These are phyloP conservation scores for Leptodactylus fallax DNA, from an alignment of 2,797 vertebrate genomes.

Conservation along the genomic window DNA sequence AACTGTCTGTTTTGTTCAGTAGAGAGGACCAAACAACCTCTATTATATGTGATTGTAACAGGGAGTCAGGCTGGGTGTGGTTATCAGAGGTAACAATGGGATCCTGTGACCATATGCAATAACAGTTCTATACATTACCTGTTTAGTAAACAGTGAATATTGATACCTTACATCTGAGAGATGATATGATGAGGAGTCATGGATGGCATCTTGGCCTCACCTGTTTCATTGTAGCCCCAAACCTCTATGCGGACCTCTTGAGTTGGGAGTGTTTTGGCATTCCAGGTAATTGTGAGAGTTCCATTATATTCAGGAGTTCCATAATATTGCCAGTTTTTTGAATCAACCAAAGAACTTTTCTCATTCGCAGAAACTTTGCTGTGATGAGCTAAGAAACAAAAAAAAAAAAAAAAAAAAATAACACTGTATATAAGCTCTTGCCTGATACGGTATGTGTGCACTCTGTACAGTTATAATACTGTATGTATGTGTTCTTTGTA, in stretches of 20 bases:
- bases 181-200: neutral
- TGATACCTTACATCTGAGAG: neutral
- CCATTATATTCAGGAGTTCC: slow-evolving; percentile 80
- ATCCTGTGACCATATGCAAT: neutral
- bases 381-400: slow-evolving; percentile 92
- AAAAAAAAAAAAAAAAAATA: too few relatives aligned
- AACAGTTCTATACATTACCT: neutral
- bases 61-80: neutral
- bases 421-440: too few relatives aligned
- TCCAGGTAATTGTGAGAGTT: slow-evolving; percentile 83
- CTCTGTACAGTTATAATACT: too few relatives aligned
- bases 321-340: slow-evolving; percentile 93
- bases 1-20: too few relatives aligned
- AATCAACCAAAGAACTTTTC: slow-evolving; percentile 81
- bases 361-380: slow-evolving; percentile 79
- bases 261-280: slow-evolving; percentile 69
- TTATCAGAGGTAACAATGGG: neutral
- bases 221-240: slow-evolving; percentile 89
- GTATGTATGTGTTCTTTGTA: too few relatives aligned
- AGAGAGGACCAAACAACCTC: too few relatives aligned
- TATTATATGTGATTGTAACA: too few relatives aligned
- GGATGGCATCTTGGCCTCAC: slow-evolving; percentile 65
- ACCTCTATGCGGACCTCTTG: slow-evolving; percentile 82
- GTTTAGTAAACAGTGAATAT: neutral
- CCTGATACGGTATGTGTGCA: too few relatives aligned